Evolutionary conservation across 2,797 vertebrate genomes (phyloP).

Genomic region (Aldrovandia affinis): DNA sequence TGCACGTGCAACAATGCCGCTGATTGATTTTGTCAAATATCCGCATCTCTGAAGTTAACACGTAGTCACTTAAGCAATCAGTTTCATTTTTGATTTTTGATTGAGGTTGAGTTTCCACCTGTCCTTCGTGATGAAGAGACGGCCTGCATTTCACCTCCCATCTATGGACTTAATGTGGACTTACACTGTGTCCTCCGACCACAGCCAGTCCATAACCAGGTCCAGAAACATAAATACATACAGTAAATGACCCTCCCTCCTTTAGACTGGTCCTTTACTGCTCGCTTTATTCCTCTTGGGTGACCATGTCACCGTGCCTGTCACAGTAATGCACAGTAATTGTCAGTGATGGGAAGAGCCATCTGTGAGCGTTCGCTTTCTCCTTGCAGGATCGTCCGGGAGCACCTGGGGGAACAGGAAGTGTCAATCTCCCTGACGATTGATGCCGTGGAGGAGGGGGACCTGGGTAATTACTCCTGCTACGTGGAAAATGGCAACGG

Average conservation of each 20-base stretch:
- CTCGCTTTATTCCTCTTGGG: slow-evolving; percentile 2
- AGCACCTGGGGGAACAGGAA: slow-evolving; percentile 96
- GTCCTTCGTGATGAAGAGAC: not conserved
- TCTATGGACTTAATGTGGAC: not conserved
- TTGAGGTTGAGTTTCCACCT: too few relatives aligned
- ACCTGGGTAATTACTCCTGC: slow-evolving; percentile 97
- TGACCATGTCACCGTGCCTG: slow-evolving; percentile 16
- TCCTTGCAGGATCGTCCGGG: slow-evolving; percentile 84
- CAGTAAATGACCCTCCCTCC: slow-evolving; percentile 1
- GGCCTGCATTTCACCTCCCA: too few relatives aligned
- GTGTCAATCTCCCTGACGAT: slow-evolving; percentile 95
- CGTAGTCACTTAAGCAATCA: slow-evolving; percentile 54
- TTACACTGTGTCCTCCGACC: not conserved
- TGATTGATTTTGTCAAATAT: slow-evolving; percentile 66
- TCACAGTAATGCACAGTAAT: not conserved
- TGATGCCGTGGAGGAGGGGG: slow-evolving; percentile 90
- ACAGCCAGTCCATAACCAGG: not conserved
- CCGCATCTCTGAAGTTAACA: slow-evolving; percentile 62
- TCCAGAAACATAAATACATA: slow-evolving; percentile 1
- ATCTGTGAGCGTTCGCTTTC: slow-evolving; percentile 43
- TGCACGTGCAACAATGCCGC: slow-evolving; percentile 23
- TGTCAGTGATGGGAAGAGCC: not conserved
- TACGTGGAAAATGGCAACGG: slow-evolving; percentile 96
- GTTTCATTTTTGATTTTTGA: not conserved
- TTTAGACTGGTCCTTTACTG: not conserved